Evolutionary conservation across 2,888 invertebrate species (phyloP).

Genomic region (Cantharis nigra): DNA sequence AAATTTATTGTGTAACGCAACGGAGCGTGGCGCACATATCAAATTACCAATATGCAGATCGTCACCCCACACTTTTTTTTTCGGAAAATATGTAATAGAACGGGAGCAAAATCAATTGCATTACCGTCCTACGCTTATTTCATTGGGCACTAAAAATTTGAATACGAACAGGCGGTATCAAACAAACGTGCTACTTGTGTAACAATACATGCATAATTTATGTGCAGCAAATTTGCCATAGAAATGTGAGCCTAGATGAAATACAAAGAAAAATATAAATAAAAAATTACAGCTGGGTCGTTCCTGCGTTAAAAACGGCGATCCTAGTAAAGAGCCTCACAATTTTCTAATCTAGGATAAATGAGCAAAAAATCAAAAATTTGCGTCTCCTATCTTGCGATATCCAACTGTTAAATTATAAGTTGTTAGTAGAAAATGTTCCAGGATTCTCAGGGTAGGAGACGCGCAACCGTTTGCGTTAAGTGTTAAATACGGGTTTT

Average conservation of each 20-base stretch:
- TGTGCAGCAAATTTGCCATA: slow-evolving; percentile 42
- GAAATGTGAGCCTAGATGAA: slow-evolving; percentile 42
- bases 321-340: slow-evolving; percentile 19
- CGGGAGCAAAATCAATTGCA: slow-evolving; percentile 42
- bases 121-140: slow-evolving; percentile 36
- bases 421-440: slow-evolving; percentile 50
- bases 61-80: slow-evolving; percentile 33
- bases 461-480: slow-evolving; percentile 45
- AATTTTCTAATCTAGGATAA: slow-evolving; percentile 44
- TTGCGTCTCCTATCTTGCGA: slow-evolving; percentile 50
- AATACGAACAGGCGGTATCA: slow-evolving; percentile 49
- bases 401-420: slow-evolving; percentile 53
- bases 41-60: slow-evolving; percentile 38
- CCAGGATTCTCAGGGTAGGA: background rate
- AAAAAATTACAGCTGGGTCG: slow-evolving; percentile 31
- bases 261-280: slow-evolving; percentile 31
- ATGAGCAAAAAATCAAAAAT: slow-evolving; percentile 57
- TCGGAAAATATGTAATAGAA: slow-evolving; percentile 34
- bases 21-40: slow-evolving; percentile 23
- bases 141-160: slow-evolving; percentile 45
- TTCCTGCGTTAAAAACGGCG: slow-evolving; percentile 8
- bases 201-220: slow-evolving; percentile 51
- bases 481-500: slow-evolving; percentile 54
- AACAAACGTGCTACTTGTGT: slow-evolving; percentile 50
- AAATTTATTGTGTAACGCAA: slow-evolving; percentile 13